Evolutionary conservation across 2,888 invertebrate genomes (phyloP).

Genomic region (Heliconius hortense): DNA sequence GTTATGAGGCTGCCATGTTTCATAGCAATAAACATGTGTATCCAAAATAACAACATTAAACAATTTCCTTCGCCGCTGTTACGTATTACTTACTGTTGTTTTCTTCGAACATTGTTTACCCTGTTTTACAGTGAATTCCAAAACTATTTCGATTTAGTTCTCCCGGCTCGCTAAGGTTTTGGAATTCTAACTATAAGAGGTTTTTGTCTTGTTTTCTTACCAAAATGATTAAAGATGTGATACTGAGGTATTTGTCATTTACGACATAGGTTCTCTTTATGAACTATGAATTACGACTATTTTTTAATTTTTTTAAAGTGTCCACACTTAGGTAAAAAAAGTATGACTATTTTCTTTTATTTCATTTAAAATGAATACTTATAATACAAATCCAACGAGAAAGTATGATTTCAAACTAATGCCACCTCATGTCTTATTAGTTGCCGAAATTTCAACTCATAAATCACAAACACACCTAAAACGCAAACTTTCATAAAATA

Average conservation of each 20-base stretch:
- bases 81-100: constrained; percentile 62
- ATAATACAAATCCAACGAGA: background rate
- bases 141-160: constrained; percentile 46
- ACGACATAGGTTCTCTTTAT: background rate
- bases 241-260: constrained; percentile 1
- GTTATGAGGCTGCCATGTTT: constrained; percentile 80
- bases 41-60: constrained; percentile 77
- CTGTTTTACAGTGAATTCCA: constrained; percentile 43
- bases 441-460: background rate
- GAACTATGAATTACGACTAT: too few relatives aligned
- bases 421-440: background rate
- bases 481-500: background rate
- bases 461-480: background rate
- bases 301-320: too few relatives aligned
- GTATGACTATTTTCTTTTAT: too few relatives aligned
- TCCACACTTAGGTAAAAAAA: too few relatives aligned
- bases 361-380: too few relatives aligned
- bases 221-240: constrained; percentile 26
- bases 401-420: background rate
- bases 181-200: constrained; percentile 40
- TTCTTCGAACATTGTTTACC: constrained; percentile 51
- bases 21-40: constrained; percentile 81
- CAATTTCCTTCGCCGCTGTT: constrained; percentile 65
- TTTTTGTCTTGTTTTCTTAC: constrained; percentile 38
- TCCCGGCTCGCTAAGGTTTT: constrained; percentile 37